Evolutionary conservation across 2,113 vertebrate species (phyloP).

Genomic region (Hemichromis elongatus): DNA sequence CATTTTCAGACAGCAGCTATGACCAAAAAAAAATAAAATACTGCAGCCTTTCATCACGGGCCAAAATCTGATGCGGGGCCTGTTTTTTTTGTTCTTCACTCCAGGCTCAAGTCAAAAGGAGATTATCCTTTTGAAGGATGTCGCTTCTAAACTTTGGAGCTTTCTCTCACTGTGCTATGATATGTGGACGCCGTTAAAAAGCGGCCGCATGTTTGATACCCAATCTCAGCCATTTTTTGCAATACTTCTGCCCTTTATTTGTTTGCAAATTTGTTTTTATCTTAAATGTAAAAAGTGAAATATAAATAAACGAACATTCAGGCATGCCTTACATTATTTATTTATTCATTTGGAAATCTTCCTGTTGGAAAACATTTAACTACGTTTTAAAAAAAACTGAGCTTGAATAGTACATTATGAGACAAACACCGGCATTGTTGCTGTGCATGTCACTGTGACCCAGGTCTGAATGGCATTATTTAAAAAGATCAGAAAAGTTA

Average conservation of each 20-base stretch:
- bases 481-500: neutral
- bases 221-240: neutral
- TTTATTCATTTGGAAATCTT: neutral
- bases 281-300: neutral
- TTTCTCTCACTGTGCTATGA: neutral
- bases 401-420: neutral
- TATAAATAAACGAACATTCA: neutral
- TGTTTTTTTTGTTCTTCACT: neutral
- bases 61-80: neutral
- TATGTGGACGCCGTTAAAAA: neutral
- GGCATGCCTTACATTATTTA: neutral
- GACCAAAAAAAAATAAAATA: neutral
- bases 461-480: neutral
- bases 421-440: rapidly evolving
- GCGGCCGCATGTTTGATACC: neutral
- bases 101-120: neutral
- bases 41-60: neutral
- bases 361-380: neutral
- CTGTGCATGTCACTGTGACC: neutral
- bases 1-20: neutral
- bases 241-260: rapidly evolving
- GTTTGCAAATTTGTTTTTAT: neutral
- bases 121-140: neutral
- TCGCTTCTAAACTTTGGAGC: neutral
- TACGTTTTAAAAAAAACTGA: neutral